Evolutionary conservation across 1,140 invertebrate genomes (phyloP), one percentile per base, ranked within the genome.

Genomic region (Cherax quadricarinatus): DNA sequence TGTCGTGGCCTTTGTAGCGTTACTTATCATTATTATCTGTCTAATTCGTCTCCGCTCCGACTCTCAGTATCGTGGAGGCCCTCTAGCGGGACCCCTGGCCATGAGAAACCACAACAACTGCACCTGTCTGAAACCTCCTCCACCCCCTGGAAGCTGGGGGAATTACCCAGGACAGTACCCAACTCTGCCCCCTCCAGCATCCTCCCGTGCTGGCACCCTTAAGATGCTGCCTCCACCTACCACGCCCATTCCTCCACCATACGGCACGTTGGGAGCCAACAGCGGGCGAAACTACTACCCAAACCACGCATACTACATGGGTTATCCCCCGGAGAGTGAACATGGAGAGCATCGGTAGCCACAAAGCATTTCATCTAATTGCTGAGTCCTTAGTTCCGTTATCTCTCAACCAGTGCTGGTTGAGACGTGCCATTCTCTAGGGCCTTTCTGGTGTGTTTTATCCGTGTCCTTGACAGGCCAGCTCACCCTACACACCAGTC

Each of bases 1-100:
- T 21, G 98, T 98, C 1, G 97, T 98, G 18, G 97, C 97, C 3
- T 98, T 99, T 94, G 98, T 98, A 82, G 97, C 97, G 14, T 97
- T 98, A 91, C 95, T 98, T 21, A 97, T 98, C 57, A 97, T 98
- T 2, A 98, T 98, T 90, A 93, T 94, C 51, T 98, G 98, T 94
- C 97, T 98, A 24, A 97, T 98, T 18, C 96, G 97, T 48, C 94
- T 96, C 10, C 94, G 93, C 90, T 91, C 95, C 96, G 93, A 97
- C 96, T 96, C 96, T 96, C 70, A 97, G 86, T 97, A 97, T 92
- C 96, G 96, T 83, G 96, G 97, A 86, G 96, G 96, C 53, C 96
- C 96, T 1, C 94, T 96, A 30, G 96, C 95, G 93, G 96, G 96
- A 93, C 96, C 95, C 93, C 95, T 95, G 94, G 96, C 96, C 2